Evolutionary conservation across 2,888 invertebrate species (phyloP), one percentile per base, ranked within the genome.

Genomic region (Drosophila neutralis): DNA sequence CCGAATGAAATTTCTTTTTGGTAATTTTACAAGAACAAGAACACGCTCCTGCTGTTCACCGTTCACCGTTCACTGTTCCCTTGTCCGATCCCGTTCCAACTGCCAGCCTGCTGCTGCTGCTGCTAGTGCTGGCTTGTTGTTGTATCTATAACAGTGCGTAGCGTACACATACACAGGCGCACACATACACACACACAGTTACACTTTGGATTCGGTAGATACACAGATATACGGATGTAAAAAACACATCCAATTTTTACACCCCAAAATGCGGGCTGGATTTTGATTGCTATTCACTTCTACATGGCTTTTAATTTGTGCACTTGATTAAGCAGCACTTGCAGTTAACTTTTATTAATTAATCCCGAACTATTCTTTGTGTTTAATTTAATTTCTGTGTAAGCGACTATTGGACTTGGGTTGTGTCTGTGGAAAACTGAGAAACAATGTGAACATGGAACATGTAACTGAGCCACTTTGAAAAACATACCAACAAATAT

Each of bases 21-120:
- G 85, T 89, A 85, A 85, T 89, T 89, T 85, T 83, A 85, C 89
- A 89, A 89, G 85, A 85, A 89, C 89, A 89, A 85, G 89, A 88
- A 87, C 69, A 79, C 64, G 72, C 85, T 67, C 68, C 70, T 69
- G 71, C 69, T 80, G 67, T 69, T 80, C 71, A 56, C 40, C 70
- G 68, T 82, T 73, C 69, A 21, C 56, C 61, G 57, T 49, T 31
- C 31, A 31, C 31, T 31, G 31, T 31, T 62, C 65, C 27, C 58
- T 51, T 61, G 53, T 45, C 35, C 69, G 61, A 64, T 57, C 65
- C 56, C 61, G 51, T 52, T 69, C 40, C 69, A 64, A 69, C 62
- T 70, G 70, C 40, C 60, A 66, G 56, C 54, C 49, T 51, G 61
- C 71, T 57, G 29, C 67, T 62, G n/a, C 53, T 59, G 67, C 62